phyloP scores from a whole-genome alignment of 2,888 invertebrate species.

The Tuberolachnus salignus region DNA sequence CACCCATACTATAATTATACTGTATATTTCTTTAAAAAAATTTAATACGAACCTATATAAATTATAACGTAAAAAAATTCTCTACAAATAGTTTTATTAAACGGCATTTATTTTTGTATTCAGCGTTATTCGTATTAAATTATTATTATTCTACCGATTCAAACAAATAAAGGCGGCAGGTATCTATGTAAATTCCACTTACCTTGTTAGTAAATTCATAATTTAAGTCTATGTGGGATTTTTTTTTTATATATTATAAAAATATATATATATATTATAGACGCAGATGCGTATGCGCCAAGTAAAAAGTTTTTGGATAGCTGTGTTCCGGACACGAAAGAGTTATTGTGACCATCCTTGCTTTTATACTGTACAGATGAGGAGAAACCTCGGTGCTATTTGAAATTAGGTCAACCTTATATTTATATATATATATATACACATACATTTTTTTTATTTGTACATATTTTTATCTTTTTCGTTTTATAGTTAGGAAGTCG shows the following conservation, averaged over 20 bases:
- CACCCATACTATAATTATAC: too few relatives aligned
- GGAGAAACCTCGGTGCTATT: conserved; percentile 1
- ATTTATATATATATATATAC: not conserved
- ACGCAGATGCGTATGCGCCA: not conserved
- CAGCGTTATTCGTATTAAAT: conserved; percentile 11
- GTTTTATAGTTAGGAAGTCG: not conserved
- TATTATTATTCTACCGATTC: conserved; percentile 13
- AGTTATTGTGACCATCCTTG: conserved; percentile 34
- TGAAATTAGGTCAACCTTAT: conserved; percentile 32
- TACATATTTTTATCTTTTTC: conserved; percentile 8
- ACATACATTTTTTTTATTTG: not conserved
- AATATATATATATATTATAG: conserved; percentile 18
- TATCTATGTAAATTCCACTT: not conserved
- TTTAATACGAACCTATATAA: too few relatives aligned
- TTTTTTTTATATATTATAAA: conserved; percentile 4
- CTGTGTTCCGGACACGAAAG: conserved; percentile 34
- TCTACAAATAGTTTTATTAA: conserved; percentile 2
- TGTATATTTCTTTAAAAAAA: too few relatives aligned
- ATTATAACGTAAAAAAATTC: too few relatives aligned
- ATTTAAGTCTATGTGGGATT: not conserved
- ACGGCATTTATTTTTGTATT: not conserved
- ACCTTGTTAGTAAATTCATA: conserved; percentile 4
- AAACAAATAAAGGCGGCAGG: not conserved
- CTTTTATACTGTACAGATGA: conserved; percentile 5
- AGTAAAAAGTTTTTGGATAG: conserved; percentile 36